These are phyloP conservation scores for Machaerirhynchus nigripectus DNA, from an alignment of 2,113 vertebrate species.

Conservation along the genomic window DNA sequence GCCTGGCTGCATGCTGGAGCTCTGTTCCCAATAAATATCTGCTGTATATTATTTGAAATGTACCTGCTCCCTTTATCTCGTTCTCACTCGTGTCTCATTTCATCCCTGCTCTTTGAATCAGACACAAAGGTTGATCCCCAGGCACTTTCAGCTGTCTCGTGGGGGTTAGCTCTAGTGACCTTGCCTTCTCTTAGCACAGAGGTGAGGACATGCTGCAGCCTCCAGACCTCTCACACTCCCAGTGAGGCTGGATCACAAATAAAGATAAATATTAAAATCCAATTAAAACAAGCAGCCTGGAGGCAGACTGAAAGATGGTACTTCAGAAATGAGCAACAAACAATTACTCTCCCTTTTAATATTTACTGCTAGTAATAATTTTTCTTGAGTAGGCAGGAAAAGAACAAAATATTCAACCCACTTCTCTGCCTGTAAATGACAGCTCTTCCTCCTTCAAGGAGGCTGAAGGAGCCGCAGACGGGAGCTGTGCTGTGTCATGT, in stretches of 20 bases:
- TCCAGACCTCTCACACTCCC: neutral
- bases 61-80: neutral
- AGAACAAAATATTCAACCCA: neutral
- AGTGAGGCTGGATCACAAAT: neutral
- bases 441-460: neutral
- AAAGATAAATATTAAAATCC: neutral
- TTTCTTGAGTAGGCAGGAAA: neutral
- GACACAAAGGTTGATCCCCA: neutral
- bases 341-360: neutral
- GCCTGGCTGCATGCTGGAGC: neutral
- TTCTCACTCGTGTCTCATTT: neutral
- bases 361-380: neutral
- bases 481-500: neutral
- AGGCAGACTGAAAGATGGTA: neutral
- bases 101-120: neutral
- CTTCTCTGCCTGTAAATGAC: neutral
- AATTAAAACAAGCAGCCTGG: neutral
- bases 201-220: neutral
- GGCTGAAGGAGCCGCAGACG: neutral
- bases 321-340: constrained; percentile 7
- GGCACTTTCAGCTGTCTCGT: neutral
- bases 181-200: neutral
- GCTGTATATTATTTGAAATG: neutral
- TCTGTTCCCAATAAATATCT: neutral
- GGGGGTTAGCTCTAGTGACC: neutral